phyloP scores from a whole-genome alignment of 2,113 vertebrate species.

The Willisornis vidua region DNA sequence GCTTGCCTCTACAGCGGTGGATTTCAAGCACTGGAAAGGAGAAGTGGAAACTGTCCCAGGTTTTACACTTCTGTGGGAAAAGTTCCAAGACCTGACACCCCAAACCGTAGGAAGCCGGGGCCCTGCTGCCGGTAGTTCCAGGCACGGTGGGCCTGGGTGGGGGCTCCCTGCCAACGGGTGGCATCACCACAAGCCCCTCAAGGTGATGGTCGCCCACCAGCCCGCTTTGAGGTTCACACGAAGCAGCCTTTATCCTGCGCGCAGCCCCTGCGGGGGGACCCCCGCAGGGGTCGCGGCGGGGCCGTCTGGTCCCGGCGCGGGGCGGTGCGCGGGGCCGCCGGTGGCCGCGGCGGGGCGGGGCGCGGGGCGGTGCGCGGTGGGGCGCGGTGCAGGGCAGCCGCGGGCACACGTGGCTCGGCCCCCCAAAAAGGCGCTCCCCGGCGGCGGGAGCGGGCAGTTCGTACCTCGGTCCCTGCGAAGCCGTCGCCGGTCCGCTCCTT shows the following conservation, averaged over 20 bases:
- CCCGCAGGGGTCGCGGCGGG: too few relatives aligned
- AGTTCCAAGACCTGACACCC: neutral
- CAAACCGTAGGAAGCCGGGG: neutral
- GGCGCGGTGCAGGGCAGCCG: neutral
- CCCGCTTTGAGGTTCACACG: fast-evolving
- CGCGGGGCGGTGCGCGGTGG: neutral
- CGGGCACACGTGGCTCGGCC: conserved; percentile 50
- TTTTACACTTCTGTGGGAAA: neutral
- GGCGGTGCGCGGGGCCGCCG: neutral
- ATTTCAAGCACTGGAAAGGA: neutral
- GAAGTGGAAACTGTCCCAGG: neutral
- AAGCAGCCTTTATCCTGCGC: neutral
- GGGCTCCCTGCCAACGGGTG: neutral
- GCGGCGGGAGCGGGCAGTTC: neutral
- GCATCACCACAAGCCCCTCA: neutral
- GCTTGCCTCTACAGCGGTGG: neutral
- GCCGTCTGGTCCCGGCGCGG: neutral
- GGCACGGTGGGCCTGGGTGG: neutral
- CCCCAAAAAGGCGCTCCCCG: conserved; percentile 43
- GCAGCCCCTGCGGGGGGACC: neutral
- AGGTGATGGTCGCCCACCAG: neutral
- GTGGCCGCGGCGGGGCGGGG: neutral
- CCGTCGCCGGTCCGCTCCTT: neutral
- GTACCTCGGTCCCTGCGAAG: neutral
- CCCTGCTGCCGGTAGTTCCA: neutral